These are phyloP conservation scores for Anniella stebbinsi DNA, from an alignment of 2,797 vertebrate genomes.

Conservation along the genomic window DNA sequence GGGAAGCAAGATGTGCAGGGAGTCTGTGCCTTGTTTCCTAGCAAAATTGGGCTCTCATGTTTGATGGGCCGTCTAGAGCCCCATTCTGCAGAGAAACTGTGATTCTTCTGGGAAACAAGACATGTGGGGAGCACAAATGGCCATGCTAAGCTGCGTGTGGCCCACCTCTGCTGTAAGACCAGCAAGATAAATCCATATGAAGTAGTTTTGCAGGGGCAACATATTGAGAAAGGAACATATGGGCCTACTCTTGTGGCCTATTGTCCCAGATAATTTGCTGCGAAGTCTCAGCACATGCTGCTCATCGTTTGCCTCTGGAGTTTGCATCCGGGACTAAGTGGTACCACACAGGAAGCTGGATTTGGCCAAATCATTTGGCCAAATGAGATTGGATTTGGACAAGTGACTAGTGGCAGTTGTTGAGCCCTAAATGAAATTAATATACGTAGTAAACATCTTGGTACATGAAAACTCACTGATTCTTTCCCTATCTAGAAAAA, in stretches of 20 bases:
- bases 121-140: no score
- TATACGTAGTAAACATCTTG: not conserved
- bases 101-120: no score
- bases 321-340: not conserved
- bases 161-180: not conserved
- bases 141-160: no score
- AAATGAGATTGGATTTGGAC: no score
- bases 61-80: no score
- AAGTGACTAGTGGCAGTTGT: no score
- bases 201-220: not conserved
- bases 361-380: not conserved
- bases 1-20: no score
- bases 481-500: not conserved
- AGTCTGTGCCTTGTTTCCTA: no score
- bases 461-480: not conserved
- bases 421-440: not conserved
- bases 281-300: no score
- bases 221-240: not conserved
- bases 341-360: not conserved
- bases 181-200: not conserved
- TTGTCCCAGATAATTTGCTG: not conserved
- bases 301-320: not conserved
- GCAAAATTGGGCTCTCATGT: no score
- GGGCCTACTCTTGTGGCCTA: not conserved
- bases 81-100: no score